Evolutionary conservation across 1,140 invertebrate species (phyloP).

Genomic region (Lysiphlebus fabarum): DNA sequence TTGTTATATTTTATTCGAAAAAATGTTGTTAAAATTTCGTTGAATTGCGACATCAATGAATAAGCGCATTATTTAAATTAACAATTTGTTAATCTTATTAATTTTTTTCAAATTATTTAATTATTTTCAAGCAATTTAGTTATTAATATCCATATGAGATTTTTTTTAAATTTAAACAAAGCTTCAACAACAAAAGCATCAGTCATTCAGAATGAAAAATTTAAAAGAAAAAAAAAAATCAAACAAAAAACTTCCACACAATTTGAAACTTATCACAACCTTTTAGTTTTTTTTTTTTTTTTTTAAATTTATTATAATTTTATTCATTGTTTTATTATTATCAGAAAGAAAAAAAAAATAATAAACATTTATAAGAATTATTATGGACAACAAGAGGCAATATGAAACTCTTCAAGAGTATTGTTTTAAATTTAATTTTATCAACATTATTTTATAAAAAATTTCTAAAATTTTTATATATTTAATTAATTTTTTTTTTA

Average conservation of each 20-base stretch:
- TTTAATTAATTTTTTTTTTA: background rate
- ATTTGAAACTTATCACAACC: slow-evolving; percentile 11
- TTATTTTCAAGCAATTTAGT: no score
- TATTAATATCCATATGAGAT: no score
- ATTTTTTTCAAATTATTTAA: no score
- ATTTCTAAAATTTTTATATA: background rate
- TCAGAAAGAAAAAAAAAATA: background rate
- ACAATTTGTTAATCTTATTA: slow-evolving; percentile 1
- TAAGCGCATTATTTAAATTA: slow-evolving; percentile 14
- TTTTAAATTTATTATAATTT: no score
- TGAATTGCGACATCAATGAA: slow-evolving; percentile 16
- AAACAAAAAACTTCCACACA: slow-evolving; percentile 1
- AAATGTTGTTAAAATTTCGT: slow-evolving; percentile 17
- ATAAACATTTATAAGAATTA: no score
- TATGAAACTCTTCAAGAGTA: no score
- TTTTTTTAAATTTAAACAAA: no score
- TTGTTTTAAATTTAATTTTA: no score
- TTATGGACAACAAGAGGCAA: no score
- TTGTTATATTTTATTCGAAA: slow-evolving; percentile 9
- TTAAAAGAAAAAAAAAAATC: no score
- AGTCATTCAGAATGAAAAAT: no score
- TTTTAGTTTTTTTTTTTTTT: slow-evolving; percentile 5
- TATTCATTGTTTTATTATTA: background rate
- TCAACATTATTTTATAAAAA: background rate
- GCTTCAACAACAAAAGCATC: no score